phyloP scores from a whole-genome alignment of 2,888 invertebrate genomes.

The Cheilosia variabilis region DNA sequence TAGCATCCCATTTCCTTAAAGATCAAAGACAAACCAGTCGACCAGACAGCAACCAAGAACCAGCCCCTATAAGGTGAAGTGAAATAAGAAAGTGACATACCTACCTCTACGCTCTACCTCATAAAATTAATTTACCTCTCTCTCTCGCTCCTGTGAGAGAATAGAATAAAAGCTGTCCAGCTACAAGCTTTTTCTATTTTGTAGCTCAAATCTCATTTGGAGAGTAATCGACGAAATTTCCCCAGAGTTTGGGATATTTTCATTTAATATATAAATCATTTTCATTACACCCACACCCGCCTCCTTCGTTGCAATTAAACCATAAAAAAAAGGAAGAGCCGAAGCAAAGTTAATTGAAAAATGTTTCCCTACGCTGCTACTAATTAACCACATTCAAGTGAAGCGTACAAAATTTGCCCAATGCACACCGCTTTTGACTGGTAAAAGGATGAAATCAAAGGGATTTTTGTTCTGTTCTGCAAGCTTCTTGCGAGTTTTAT shows the following conservation, averaged over 20 bases:
- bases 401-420: neutral
- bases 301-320: constrained; percentile 37
- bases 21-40: neutral
- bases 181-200: constrained; percentile 9
- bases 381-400: constrained; percentile 64
- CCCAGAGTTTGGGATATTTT: constrained; percentile 11
- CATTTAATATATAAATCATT: constrained; percentile 12
- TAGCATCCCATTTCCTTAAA: neutral
- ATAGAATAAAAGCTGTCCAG: constrained; percentile 3
- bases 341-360: constrained; percentile 66
- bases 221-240: constrained; percentile 1
- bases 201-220: constrained; percentile 36
- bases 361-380: constrained; percentile 46
- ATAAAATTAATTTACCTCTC: neutral
- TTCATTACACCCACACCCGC: constrained; percentile 1
- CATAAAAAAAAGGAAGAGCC: constrained; percentile 15
- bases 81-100: neutral
- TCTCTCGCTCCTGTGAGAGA: neutral
- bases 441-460: constrained; percentile 46
- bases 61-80: neutral
- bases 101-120: neutral
- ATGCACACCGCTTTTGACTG: constrained; percentile 8
- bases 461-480: constrained; percentile 31
- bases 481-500: constrained; percentile 2
- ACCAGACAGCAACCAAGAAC: neutral